Conservation (phyloP, 2,113 vertebrate genomes). For the Polypterus senegalus region DNA sequence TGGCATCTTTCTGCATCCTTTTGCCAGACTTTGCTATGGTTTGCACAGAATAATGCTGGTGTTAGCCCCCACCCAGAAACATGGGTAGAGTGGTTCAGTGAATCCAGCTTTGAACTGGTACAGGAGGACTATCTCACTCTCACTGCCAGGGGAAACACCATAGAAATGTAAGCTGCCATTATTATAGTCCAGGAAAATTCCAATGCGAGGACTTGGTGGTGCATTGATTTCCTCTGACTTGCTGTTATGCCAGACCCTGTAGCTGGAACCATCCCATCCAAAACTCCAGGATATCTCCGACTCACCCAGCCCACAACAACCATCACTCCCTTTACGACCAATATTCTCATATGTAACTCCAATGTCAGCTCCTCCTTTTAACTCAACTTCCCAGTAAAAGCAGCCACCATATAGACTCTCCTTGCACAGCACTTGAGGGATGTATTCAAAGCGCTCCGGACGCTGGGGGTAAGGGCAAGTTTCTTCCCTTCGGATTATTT, state of each 20-base stretch:
- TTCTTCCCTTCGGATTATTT: conserved; percentile 44
- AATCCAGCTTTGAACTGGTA: conserved; percentile 35
- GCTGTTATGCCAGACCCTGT: conserved; percentile 49
- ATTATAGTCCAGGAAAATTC: conserved; percentile 51
- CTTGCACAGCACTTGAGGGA: conserved; percentile 56
- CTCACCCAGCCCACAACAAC: conserved; percentile 46
- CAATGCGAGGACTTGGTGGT: conserved; percentile 22
- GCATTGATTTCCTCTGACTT: conserved; percentile 34
- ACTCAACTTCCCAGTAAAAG: conserved; percentile 58
- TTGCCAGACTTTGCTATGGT: too few species aligned
- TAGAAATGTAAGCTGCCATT: conserved; percentile 49
- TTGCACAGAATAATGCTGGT: too few species aligned
- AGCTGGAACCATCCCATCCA: conserved; percentile 51
- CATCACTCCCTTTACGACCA: conserved; percentile 35
- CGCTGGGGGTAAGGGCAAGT: conserved; percentile 49
- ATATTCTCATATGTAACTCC: conserved; percentile 33
- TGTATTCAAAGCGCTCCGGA: conserved; percentile 50
- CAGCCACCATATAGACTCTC: conserved; percentile 36
- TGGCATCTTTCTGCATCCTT: too few species aligned
- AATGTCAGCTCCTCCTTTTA: conserved; percentile 50
- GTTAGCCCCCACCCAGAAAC: conserved; percentile 48
- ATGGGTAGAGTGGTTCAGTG: conserved; percentile 39
- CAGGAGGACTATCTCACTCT: conserved; percentile 36
- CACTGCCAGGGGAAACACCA: not conserved
- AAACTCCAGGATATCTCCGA: conserved; percentile 46